These are phyloP conservation scores for Crocodylus rhombifer DNA, from an alignment of 2,797 vertebrate species.

Conservation along the genomic window DNA sequence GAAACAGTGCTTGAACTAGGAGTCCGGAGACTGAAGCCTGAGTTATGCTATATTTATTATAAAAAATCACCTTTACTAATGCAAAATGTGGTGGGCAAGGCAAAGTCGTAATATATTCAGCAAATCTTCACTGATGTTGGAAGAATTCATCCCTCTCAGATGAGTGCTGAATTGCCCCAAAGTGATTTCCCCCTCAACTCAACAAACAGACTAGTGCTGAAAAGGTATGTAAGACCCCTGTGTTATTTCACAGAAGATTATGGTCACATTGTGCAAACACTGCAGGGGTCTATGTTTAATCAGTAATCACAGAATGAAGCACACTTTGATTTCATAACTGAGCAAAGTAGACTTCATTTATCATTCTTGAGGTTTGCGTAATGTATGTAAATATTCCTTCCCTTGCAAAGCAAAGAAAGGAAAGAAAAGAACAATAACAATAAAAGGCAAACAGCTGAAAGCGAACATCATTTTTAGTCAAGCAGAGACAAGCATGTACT, in stretches of 20 bases:
- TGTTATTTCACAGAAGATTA: background rate
- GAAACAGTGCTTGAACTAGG: no score
- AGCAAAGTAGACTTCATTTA: background rate
- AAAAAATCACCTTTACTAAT: background rate
- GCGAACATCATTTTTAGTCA: conserved; percentile 4
- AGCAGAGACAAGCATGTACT: background rate
- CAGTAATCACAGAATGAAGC: background rate
- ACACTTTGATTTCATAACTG: background rate
- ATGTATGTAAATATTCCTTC: background rate
- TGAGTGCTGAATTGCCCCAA: background rate
- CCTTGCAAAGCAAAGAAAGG: background rate
- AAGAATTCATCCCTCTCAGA: background rate
- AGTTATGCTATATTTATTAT: background rate
- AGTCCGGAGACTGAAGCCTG: no score
- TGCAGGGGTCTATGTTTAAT: background rate
- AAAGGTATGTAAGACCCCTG: background rate
- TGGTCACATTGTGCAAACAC: background rate
- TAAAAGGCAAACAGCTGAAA: background rate
- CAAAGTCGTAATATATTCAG: background rate
- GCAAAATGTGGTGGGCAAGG: background rate
- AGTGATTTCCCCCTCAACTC: background rate
- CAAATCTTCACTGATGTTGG: background rate
- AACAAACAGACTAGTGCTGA: background rate
- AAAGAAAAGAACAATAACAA: background rate
- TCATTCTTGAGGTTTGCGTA: conserved; percentile 17